phyloP scores from a whole-genome alignment of 2,797 vertebrate genomes.

The Epinephelus coioides region DNA sequence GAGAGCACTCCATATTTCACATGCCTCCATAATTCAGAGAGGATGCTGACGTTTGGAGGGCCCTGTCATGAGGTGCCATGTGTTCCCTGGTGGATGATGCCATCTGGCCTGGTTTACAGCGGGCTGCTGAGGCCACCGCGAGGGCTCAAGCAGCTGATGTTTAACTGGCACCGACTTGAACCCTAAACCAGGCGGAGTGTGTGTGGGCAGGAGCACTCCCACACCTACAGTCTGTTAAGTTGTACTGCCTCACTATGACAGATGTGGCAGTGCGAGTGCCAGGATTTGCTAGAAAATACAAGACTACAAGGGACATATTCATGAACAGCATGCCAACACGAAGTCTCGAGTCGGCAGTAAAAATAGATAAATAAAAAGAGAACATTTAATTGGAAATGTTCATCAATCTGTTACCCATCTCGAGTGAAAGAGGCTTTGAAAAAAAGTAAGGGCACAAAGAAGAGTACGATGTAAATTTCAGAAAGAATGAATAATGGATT shows the following conservation, averaged over 20 bases:
- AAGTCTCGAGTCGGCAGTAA: constrained; percentile 50
- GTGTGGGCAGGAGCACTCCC: constrained; percentile 73
- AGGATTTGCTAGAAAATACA: constrained; percentile 59
- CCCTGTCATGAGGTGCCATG: constrained; percentile 76
- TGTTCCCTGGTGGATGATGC: constrained; percentile 72
- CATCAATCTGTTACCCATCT: constrained; percentile 70
- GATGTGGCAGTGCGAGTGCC: constrained; percentile 68
- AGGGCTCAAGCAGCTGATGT: constrained; percentile 75
- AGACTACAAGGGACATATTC: constrained; percentile 56
- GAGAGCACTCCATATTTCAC: constrained; percentile 53
- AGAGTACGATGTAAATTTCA: constrained; percentile 37
- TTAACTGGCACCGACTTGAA: constrained; percentile 77
- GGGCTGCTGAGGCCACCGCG: constrained; percentile 56
- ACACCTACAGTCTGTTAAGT: constrained; percentile 78
- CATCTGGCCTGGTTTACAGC: constrained; percentile 79
- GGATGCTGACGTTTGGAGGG: constrained; percentile 60
- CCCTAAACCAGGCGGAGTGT: constrained; percentile 57
- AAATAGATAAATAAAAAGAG: constrained; percentile 65
- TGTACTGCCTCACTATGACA: constrained; percentile 67
- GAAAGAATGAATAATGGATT: constrained; percentile 67
- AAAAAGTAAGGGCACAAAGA: constrained; percentile 40
- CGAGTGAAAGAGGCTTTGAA: constrained; percentile 41
- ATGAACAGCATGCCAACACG: constrained; percentile 41
- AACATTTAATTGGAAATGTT: constrained; percentile 72
- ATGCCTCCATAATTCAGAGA: constrained; percentile 62